Evolutionary conservation across 1,140 invertebrate species (phyloP), one percentile per base, ranked within the genome.

Genomic region (Diorhabda carinulata): DNA sequence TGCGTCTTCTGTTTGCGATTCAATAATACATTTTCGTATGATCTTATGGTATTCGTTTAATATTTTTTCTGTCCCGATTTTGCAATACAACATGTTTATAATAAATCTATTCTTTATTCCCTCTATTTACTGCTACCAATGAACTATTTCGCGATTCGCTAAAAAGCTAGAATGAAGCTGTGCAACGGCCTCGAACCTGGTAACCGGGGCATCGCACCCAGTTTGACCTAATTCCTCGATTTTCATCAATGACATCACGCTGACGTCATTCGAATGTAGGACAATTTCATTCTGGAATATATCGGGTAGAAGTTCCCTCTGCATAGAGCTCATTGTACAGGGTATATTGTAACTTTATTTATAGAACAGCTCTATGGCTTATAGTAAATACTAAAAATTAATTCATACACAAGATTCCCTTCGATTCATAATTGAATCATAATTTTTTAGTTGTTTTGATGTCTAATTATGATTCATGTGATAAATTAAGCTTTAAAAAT

Each of bases 281-380:
- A 77, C 80, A 80, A 79, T 78, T 81, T 79, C 79, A 81, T 81
- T 80, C 80, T 80, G 75, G 78, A 81, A 64, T 81, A 80, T 80
- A 73, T 74, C 73, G 72, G 71, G 59, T 60, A 57, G 43, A 45
- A 45, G 47, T 52, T 57, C 64, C 25, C 64, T 65, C n/a, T 56
- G 44, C n/a, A 65, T 65, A 52, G 47, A 52, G 47, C 47, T 52
- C n/a, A 52, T 52, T 52, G n/a, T n/a, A n/a, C n/a, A 8, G 47
- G n/a, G 47, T 52, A 52, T 52, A 6, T n/a, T 52, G 47, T 52
- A 52, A n/a, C 6, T 52, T 52, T 52, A n/a, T 52, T 52, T 52
- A 52, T 25, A 25, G 25, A 25, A 25, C 25, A 25, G 25, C 25
- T 25, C 25, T 25, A 25, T 25, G 25, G 25, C 25, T 25, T 1